Base-by-base conservation (phyloP, 2,888 invertebrate species). In the Cryptops parisi region DNA sequence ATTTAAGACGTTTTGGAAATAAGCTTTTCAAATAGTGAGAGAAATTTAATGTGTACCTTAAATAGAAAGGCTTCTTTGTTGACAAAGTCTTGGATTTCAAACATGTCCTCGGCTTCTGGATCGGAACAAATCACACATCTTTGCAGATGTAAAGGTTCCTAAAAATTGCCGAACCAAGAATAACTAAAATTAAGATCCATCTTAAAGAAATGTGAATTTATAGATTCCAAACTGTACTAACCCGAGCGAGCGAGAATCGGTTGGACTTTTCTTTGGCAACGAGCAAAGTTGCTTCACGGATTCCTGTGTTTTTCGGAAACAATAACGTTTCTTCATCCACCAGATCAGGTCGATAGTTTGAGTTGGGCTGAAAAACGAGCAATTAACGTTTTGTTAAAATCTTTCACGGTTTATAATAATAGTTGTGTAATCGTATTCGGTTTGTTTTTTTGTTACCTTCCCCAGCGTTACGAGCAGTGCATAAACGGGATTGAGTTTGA, bases 51-150 rank as follows among this genome's bases (percentile, higher is more conserved):
- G 43, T 57, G 67, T 70, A 90, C 93, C 82, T 93, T 93, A 72
- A 93, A 87, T 70, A 91, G 84, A 72, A 84, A 89, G 54, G 90
- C 85, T 69, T 93, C 93, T 72, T 89, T 90, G 56, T 87, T 84
- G 59, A 86, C 81, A 60, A 89, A 79, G 72, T 93, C 91, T 71
- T 90, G 89, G 60, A 94, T 81, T 75, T 94, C 94, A 69, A 94
- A 93, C 70, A 89, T 89, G 69, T 91, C 90, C 67, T 89, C 87
- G 68, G 84, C 82, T 62, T 91, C 90, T 55, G 85, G 82, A 68
- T 91, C 91, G 51, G 86, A 83, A 52, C 84, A 84, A 54, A 94
- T 84, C 59, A 94, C 85, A 71, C 93, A 91, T 64, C 87, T 79
- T 68, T 90, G 89, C 65, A 94, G 75, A 71, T 84, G 85, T 60